A percentile compares a stretch with the other conserved stretches of the same genome.
phyloP scores from a whole-genome alignment of 2,113 vertebrate species.

The Saccopteryx bilineata region DNA sequence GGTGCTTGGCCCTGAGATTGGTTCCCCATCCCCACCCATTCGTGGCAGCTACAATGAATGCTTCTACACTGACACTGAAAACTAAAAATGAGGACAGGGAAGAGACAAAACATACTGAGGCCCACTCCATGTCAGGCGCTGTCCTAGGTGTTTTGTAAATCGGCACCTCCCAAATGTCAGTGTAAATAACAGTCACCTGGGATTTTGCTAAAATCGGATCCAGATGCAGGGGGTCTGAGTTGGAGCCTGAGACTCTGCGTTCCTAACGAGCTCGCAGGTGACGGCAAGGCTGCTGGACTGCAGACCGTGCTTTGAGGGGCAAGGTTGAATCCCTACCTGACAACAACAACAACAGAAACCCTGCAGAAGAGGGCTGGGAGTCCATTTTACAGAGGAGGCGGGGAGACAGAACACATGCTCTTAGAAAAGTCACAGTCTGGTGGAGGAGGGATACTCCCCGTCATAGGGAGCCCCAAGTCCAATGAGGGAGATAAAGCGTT shows the following conservation, averaged over 20 bases:
- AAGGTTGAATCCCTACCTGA: background rate
- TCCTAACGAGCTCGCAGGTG: background rate
- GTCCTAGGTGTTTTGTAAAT: background rate
- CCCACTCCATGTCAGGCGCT: background rate
- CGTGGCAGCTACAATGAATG: background rate
- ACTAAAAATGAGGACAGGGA: background rate
- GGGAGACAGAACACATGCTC: background rate
- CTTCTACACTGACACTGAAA: background rate
- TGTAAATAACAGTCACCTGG: background rate
- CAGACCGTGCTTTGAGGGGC: background rate
- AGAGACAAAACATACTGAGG: background rate
- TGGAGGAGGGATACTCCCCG: background rate
- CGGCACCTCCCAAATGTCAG: background rate
- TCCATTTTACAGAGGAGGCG: background rate
- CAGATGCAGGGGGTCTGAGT: background rate
- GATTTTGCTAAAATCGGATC: background rate
- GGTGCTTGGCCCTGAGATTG: background rate
- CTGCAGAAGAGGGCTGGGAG: background rate
- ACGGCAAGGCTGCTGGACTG: background rate
- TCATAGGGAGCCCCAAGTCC: background rate
- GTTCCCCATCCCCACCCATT: background rate
- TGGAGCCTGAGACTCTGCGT: background rate
- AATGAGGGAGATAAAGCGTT: background rate
- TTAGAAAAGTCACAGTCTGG: background rate
- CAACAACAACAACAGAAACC: background rate